Evolutionary conservation across 2,113 vertebrate species (phyloP), one percentile per base, ranked within the genome.

Genomic region (Probosciger aterrimus): DNA sequence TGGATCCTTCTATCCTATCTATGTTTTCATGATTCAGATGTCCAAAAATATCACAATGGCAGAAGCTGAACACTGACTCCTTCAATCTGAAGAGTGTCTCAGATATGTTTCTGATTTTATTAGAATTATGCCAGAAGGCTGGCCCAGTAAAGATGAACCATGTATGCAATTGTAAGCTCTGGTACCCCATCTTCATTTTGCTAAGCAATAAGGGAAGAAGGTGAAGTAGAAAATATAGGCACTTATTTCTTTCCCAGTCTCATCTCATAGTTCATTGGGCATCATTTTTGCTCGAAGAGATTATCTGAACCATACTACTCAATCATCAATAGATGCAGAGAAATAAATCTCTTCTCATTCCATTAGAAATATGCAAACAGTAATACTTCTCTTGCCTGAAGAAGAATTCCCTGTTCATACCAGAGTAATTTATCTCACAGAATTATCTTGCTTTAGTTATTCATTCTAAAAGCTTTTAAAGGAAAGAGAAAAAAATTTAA

Each of bases 341-440:
- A 96, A 95, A 95, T 57, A 92, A 94, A 94, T 79, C 69, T 95
- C 68, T 96, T 67, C 69, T 88, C 55, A 78, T 89, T 93, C 82
- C 70, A 81, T 11, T 91, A 82, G 46, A 91, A 96, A 83, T 95
- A 82, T 46, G 81, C 81, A 95, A 94, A 90, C 53, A 94, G 84
- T 55, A 95, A 96, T 83, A 68, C 15, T 78, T 87, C 62, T 89
- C 57, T 70, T 93, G 77, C 69, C 52, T 92, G 76, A 65, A 92
- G 82, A 97, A 71, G 63, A 94, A 96, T 93, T 91, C 84, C 27
- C 37, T 85, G 55, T 70, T 96, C 37, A 19, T 50, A 69, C 18
- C 23, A 71, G 47, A 78, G 70, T 93, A 85, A 92, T 93, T 96
- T 3, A 10, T 91, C 74, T 96, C 91, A 55, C 30, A 75, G 68